phyloP scores from a whole-genome alignment of 2,113 vertebrate genomes.

The Ciconia boyciana region DNA sequence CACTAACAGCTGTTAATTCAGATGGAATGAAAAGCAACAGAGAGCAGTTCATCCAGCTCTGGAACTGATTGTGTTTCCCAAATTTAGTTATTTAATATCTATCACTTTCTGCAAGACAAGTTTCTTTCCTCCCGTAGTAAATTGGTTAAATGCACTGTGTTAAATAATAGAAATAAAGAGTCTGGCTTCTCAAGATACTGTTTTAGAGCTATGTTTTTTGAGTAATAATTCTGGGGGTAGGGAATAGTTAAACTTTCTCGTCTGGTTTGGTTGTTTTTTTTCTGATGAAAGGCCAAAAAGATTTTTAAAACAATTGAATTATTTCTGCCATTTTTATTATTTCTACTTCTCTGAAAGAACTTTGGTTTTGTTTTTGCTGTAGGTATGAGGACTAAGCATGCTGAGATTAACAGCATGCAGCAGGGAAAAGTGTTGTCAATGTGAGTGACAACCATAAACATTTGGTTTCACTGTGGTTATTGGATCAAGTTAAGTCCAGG shows the following conservation, averaged over 20 bases:
- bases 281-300: neutral
- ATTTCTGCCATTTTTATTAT: neutral
- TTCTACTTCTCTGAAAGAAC: neutral
- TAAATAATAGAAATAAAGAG: neutral
- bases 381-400: neutral
- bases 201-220: neutral
- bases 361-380: neutral
- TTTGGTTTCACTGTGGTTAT: neutral
- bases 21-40: neutral
- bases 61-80: neutral
- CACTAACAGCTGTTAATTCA: neutral
- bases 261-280: neutral
- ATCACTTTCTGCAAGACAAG: neutral
- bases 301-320: rapidly evolving
- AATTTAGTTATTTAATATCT: neutral
- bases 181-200: neutral
- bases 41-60: neutral
- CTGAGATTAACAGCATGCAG: neutral
- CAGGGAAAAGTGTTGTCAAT: neutral
- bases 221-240: neutral
- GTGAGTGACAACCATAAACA: neutral
- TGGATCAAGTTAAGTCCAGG: neutral
- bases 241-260: neutral
- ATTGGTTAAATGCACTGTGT: neutral
- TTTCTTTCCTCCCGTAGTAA: neutral